These are phyloP conservation scores for Larimichthys polyactis DNA, from an alignment of 2,113 vertebrate species.

Conservation along the genomic window DNA sequence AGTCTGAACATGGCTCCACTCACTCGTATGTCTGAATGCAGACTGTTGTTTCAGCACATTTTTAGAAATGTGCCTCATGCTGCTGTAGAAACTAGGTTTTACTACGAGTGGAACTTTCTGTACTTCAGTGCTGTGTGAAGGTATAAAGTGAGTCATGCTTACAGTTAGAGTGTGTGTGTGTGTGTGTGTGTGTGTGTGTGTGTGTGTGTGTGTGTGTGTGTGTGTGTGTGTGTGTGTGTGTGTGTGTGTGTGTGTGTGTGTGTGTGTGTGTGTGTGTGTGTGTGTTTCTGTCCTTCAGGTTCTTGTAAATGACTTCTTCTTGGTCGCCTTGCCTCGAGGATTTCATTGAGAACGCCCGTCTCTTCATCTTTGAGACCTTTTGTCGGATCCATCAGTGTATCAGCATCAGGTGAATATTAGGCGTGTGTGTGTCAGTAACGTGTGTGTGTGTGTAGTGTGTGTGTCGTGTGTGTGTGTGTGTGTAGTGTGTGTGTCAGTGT, in stretches of 20 bases:
- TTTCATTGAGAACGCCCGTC: constrained; percentile 97
- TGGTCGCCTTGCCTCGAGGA: constrained; percentile 98
- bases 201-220: no score
- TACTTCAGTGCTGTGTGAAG: not conserved
- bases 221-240: not conserved
- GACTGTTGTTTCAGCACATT: not conserved
- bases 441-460: no score
- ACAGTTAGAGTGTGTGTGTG: no score
- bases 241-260: no score
- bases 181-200: not conserved
- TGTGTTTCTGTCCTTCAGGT: constrained; percentile 78
- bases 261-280: no score
- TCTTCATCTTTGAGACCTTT: constrained; percentile 99
- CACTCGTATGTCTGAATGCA: not conserved
- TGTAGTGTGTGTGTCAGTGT: no score
- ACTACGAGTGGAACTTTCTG: not conserved
- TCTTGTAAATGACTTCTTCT: constrained; percentile 97
- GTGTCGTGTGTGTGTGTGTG: no score
- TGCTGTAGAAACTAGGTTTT: not conserved
- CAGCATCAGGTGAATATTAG: constrained; percentile 90
- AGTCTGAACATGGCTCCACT: not conserved
- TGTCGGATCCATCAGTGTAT: constrained; percentile 99
- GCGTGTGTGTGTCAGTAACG: not conserved
- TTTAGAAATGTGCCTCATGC: not conserved
- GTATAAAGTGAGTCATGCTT: not conserved